Percentiles rank a stretch among this genome's conserved stretches.
These are phyloP conservation scores for Picus viridis DNA, from an alignment of 2,797 vertebrate genomes.

Conservation along the genomic window DNA sequence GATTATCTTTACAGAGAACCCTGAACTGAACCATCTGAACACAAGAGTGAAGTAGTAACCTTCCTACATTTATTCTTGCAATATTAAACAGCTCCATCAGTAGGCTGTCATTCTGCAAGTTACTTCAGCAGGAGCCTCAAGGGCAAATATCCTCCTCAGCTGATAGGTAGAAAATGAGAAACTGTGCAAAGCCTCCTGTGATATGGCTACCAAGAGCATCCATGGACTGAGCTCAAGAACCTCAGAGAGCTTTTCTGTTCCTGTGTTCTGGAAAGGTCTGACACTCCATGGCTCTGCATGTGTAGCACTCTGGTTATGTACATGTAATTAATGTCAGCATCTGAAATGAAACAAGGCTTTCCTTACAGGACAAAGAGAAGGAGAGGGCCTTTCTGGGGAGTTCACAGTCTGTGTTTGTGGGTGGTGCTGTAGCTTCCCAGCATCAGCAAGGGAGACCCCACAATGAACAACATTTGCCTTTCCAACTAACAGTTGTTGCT, in stretches of 20 bases:
- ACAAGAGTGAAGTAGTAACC: not conserved
- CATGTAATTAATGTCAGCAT: not conserved
- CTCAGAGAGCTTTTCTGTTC: not conserved
- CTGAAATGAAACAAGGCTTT: not conserved
- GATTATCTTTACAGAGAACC: not conserved
- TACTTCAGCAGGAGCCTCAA: not conserved
- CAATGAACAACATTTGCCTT: not conserved
- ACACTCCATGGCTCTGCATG: not conserved
- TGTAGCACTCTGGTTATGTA: rapidly evolving
- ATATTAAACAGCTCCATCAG: not conserved
- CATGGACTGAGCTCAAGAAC: not conserved
- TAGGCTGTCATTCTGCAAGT: not conserved
- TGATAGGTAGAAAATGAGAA: not conserved
- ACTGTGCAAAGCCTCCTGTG: not conserved
- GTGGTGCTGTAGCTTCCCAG: not conserved
- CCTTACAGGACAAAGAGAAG: not conserved
- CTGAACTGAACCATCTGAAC: not conserved
- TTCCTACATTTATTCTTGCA: not conserved
- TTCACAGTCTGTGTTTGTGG: rapidly evolving
- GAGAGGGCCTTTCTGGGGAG: not conserved
- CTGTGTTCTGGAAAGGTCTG: not conserved
- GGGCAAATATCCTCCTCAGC: not conserved
- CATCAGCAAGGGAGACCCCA: not conserved
- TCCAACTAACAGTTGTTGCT: not conserved
- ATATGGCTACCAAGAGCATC: not conserved